These are phyloP conservation scores for Enteromius radiatus DNA, from an alignment of 2,797 vertebrate species.

Conservation along the genomic window DNA sequence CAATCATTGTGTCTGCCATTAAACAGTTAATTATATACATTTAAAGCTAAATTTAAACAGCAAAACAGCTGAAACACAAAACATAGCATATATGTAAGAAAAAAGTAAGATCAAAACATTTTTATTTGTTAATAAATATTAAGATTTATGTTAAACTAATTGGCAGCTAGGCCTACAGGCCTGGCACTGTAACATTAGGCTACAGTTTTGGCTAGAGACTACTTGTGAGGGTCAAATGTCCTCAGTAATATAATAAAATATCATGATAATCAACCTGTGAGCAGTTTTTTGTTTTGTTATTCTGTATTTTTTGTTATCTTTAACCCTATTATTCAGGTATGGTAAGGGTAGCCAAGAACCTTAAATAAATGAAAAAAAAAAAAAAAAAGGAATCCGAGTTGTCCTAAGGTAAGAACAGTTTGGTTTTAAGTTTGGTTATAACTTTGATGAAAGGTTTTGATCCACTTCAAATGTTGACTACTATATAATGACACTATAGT, in stretches of 20 bases:
- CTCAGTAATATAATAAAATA: not conserved
- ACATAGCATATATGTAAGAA: not conserved
- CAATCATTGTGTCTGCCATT: not conserved
- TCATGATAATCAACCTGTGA: too few species aligned
- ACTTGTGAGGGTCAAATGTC: not conserved
- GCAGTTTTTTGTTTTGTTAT: too few species aligned
- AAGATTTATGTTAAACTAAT: not conserved
- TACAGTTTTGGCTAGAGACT: not conserved
- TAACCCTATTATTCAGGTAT: too few species aligned
- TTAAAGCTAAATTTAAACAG: not conserved
- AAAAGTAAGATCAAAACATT: not conserved
- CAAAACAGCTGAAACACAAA: not conserved
- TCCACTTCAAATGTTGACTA: too few species aligned
- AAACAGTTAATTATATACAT: not conserved
- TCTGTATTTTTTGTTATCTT: too few species aligned
- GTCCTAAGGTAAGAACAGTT: too few species aligned
- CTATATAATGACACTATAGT: too few species aligned
- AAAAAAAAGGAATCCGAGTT: too few species aligned
- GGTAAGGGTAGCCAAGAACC: too few species aligned
- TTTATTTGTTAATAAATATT: not conserved
- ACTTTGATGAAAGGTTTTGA: too few species aligned
- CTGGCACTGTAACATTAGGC: not conserved
- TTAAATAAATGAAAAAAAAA: too few species aligned
- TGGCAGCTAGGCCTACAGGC: not conserved
- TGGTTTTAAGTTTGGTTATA: too few species aligned